These are phyloP conservation scores for Ictalurus punctatus DNA, from an alignment of 2,113 vertebrate species.

Conservation along the genomic window DNA sequence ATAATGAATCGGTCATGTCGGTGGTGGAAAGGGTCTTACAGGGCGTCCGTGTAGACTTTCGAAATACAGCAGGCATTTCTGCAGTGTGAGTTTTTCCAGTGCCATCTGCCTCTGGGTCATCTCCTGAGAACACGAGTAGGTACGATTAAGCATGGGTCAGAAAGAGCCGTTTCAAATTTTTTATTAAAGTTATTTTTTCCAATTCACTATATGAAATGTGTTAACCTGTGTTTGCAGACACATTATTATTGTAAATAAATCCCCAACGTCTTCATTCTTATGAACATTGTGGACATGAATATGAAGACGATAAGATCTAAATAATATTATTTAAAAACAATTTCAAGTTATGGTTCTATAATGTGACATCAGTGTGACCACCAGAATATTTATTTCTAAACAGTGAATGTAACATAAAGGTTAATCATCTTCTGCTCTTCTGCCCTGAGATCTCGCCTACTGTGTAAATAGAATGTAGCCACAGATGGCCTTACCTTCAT, in stretches of 20 bases:
- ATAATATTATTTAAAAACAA: background rate
- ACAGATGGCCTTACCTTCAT: slow-evolving; percentile 77
- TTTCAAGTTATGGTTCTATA: background rate
- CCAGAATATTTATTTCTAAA: background rate
- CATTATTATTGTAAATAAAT: background rate
- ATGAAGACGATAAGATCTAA: background rate
- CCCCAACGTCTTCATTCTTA: background rate
- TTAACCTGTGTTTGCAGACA: background rate
- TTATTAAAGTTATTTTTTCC: background rate
- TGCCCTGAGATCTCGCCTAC: background rate
- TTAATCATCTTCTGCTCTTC: background rate
- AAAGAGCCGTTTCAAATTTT: background rate
- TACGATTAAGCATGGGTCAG: background rate
- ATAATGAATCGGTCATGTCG: background rate
- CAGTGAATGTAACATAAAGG: background rate
- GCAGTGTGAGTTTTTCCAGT: slow-evolving; percentile 82
- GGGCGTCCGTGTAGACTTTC: slow-evolving; percentile 78
- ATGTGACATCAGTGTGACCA: background rate
- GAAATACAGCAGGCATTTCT: slow-evolving; percentile 84
- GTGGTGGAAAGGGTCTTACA: slow-evolving; percentile 65
- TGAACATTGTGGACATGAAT: background rate
- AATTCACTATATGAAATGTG: background rate
- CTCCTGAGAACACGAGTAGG: slow-evolving; percentile 67
- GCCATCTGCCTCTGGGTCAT: slow-evolving; percentile 84
- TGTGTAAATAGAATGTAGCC: slow-evolving; percentile 9